Base-by-base conservation (phyloP, 1,140 invertebrate genomes). In the Drosophila leontia region DNA sequence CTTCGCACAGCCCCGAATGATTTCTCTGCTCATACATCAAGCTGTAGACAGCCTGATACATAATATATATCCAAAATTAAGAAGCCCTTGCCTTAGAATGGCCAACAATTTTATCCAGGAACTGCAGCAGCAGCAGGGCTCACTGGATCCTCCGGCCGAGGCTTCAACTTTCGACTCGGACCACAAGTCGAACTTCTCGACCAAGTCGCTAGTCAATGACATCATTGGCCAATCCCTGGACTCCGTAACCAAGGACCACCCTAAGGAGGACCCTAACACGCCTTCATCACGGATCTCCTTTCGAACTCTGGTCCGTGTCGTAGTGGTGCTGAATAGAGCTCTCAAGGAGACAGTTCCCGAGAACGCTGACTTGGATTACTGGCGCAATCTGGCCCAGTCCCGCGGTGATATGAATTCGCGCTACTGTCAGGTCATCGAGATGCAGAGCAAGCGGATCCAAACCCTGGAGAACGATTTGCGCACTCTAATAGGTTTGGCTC, bases 361-460 rank as follows among this genome's bases (percentile, higher is more conserved):
- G 3, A 55, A 77, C 13, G 44, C 53, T 0, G 57, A 74, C 47
- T 34, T 47, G 9, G 26, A 7, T 48, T 82, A 78, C 42, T 86
- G 82, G 82, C 69, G 79, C 8, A 32, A 60, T 0, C n/a, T 86
- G n/a, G 82, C 82, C 64, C 3, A 65, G 5, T 19, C 37, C 0
- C 81, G 62, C 4, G 72, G 48, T 3, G 45, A 55, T 12, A 62
- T 64, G 15, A 79, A 44, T 13, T 32, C 68, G 1, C 65, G 70
- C 44, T 79, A 75, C 29, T 8, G 39, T 4, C 17, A 12, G 44
- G 32, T 86, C 2, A 78, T 86, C 13, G 62, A 64, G 9, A 1
- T 76, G 41, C 82, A 86, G 17, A 50, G 60, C 7, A 19, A 63
- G 2, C 75, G 83, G 2, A 82, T 86, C 29, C 44, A 71, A 1